Conservation (phyloP, 1,140 invertebrate genomes). For the Dendrolimus punctatus region DNA sequence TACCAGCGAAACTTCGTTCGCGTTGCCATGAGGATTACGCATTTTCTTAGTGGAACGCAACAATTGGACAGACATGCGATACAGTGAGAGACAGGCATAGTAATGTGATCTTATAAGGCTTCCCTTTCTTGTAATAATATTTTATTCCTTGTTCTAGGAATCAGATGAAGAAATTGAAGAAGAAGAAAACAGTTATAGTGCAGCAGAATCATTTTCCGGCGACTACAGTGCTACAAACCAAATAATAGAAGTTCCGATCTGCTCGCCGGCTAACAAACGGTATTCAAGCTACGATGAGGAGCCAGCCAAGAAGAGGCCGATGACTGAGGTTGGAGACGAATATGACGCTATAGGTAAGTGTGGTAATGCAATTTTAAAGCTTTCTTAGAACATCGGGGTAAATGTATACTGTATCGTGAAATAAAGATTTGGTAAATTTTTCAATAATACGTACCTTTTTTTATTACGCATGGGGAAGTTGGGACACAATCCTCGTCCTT, state of each 20-base stretch:
- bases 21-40: too few species aligned
- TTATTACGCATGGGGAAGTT: too few species aligned
- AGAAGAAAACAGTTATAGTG: constrained; percentile 21
- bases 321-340: constrained; percentile 48
- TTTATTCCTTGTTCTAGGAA: constrained; percentile 21
- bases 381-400: too few species aligned
- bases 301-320: constrained; percentile 23
- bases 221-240: constrained; percentile 22
- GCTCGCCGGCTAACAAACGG: constrained; percentile 16
- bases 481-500: too few species aligned
- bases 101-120: not conserved
- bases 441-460: too few species aligned
- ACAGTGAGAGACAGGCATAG: too few species aligned
- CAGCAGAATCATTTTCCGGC: constrained; percentile 16
- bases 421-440: too few species aligned
- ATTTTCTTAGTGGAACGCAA: too few species aligned
- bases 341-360: constrained; percentile 53
- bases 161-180: constrained; percentile 30
- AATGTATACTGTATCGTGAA: too few species aligned
- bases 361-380: too few species aligned
- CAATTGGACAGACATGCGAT: too few species aligned
- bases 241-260: constrained; percentile 22
- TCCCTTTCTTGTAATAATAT: not conserved
- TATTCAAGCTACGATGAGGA: constrained; percentile 28
- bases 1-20: too few species aligned